Evolutionary conservation across 2,113 vertebrate species (phyloP).

Genomic region (Chlorocebus sabaeus): DNA sequence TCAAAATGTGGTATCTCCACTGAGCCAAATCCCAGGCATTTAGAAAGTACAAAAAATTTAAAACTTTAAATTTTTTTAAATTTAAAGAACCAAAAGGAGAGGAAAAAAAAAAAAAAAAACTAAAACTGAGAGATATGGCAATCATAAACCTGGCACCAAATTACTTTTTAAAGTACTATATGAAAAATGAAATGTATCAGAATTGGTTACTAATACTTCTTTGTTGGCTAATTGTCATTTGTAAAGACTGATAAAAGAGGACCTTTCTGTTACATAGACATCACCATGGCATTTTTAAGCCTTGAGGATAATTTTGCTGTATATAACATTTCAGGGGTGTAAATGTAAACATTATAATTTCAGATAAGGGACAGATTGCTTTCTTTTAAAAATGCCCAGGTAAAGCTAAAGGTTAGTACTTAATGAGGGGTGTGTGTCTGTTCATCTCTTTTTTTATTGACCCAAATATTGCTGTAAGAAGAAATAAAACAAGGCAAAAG

Average conservation of each 20-base stretch:
- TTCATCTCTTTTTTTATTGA: neutral
- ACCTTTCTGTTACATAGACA: neutral
- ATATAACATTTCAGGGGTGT: neutral
- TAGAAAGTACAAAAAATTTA: slow-evolving; percentile 60
- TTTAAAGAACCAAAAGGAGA: slow-evolving; percentile 2
- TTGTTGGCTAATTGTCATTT: neutral
- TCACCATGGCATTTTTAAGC: neutral
- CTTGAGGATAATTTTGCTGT: neutral
- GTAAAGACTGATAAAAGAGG: neutral
- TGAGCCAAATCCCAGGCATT: slow-evolving; percentile 71
- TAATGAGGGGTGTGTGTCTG: neutral
- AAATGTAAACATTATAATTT: neutral
- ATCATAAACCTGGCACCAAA: slow-evolving; percentile 2
- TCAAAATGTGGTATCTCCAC: slow-evolving; percentile 50
- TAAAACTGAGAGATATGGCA: neutral
- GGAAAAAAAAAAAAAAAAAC: neutral
- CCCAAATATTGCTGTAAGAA: neutral
- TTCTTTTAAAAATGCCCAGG: neutral
- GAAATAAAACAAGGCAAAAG: neutral
- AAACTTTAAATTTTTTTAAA: slow-evolving; percentile 12
- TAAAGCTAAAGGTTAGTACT: neutral
- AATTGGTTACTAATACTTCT: neutral
- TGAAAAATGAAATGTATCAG: neutral
- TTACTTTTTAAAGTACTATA: neutral
- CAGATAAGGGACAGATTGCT: neutral